A percentile compares a stretch with the other conserved stretches of the same genome.
phyloP scores from a whole-genome alignment of 2,113 vertebrate species.

The Gasterosteus aculeatus region DNA sequence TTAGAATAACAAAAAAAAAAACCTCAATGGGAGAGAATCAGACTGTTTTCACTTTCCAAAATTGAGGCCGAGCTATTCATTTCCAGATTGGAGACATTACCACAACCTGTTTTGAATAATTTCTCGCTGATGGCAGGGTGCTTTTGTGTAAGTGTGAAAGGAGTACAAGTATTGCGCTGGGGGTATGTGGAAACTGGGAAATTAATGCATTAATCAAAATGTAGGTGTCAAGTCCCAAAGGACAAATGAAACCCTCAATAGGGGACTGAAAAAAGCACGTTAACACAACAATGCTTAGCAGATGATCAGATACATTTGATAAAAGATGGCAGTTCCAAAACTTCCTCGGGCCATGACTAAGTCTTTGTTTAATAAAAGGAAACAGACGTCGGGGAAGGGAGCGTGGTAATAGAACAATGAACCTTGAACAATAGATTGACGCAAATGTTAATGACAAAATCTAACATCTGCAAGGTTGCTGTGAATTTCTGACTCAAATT shows the following conservation, averaged over 20 bases:
- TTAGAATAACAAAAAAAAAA: slow-evolving; percentile 19
- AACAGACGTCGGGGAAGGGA: not conserved
- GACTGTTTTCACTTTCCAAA: slow-evolving; percentile 21
- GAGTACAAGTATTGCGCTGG: slow-evolving; percentile 60
- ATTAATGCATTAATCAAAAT: slow-evolving; percentile 71
- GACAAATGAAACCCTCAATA: slow-evolving; percentile 62
- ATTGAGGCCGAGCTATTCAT: slow-evolving; percentile 19
- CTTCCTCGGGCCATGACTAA: slow-evolving; percentile 48
- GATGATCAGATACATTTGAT: slow-evolving; percentile 52
- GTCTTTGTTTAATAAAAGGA: slow-evolving; percentile 41
- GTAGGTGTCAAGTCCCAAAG: slow-evolving; percentile 57
- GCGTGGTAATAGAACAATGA: slow-evolving; percentile 34
- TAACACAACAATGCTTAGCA: slow-evolving; percentile 48
- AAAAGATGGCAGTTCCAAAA: slow-evolving; percentile 51
- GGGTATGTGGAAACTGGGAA: slow-evolving; percentile 51
- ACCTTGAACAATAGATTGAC: slow-evolving; percentile 41
- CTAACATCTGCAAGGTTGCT: slow-evolving; percentile 26
- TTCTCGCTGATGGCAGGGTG: slow-evolving; percentile 52
- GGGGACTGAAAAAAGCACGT: slow-evolving; percentile 40
- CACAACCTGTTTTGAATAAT: slow-evolving; percentile 65
- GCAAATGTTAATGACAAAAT: slow-evolving; percentile 43
- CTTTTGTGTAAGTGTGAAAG: slow-evolving; percentile 47
- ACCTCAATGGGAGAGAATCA: slow-evolving; percentile 25
- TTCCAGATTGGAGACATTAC: slow-evolving; percentile 53
- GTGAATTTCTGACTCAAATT: slow-evolving; percentile 14